Evolutionary conservation across 23 tunicate species (phyloP).

Genomic region (Clavelina lepadiformis): DNA sequence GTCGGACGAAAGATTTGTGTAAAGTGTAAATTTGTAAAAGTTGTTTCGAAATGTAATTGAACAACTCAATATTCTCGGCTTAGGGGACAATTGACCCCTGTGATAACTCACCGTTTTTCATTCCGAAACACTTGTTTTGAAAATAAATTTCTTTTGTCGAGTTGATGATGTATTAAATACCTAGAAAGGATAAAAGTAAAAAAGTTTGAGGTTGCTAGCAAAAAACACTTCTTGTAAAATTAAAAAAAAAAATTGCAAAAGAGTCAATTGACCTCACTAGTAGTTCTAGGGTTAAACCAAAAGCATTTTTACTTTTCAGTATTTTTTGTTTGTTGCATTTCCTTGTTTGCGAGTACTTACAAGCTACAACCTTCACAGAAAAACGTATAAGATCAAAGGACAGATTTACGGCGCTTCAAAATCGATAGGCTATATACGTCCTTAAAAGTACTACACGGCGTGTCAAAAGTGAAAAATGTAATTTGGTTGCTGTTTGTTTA

Average conservation of each 20-base stretch:
- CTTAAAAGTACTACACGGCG: no score
- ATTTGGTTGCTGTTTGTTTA: no score
- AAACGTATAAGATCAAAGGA: no score
- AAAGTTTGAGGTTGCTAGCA: conserved; percentile 8
- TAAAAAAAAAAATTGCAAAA: conserved; percentile 11
- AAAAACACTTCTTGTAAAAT: conserved; percentile 1
- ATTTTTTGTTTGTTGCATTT: no score
- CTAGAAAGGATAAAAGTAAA: conserved; percentile 1
- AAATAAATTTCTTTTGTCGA: conserved; percentile 19
- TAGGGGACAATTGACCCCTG: conserved; percentile 10
- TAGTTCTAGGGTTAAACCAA: conserved; percentile 2
- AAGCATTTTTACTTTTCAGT: no score
- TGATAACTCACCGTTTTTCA: conserved; percentile 13
- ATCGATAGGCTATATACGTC: no score
- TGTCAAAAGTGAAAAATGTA: no score
- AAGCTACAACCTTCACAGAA: no score
- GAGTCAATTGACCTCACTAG: background rate
- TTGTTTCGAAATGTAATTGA: conserved; percentile 1
- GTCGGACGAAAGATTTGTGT: no score
- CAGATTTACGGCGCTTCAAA: no score
- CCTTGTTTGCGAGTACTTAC: no score
- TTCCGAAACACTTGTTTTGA: conserved; percentile 10
- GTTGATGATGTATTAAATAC: conserved; percentile 5
- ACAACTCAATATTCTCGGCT: background rate
- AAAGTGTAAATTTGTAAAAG: no score